Conservation (phyloP, 1,140 invertebrate species). For the Pemphigus obesinymphae region DNA sequence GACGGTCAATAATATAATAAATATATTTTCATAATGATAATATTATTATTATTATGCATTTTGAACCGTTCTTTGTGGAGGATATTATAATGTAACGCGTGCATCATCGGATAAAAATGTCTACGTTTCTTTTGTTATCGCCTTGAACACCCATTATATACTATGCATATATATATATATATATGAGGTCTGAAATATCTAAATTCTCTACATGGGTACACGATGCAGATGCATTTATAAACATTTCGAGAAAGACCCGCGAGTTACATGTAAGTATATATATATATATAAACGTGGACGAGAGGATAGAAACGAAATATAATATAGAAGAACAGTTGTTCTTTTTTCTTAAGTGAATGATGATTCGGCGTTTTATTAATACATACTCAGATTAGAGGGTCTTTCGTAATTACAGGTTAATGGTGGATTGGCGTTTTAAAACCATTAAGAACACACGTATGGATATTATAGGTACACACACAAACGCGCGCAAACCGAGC, state of each 20-base stretch:
- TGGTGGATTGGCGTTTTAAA: constrained; percentile 33
- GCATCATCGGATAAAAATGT: neutral
- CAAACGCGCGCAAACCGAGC: neutral
- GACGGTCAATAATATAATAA: too few relatives aligned
- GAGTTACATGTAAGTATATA: neutral
- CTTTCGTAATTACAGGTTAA: constrained; percentile 33
- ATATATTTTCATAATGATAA: constrained; percentile 13
- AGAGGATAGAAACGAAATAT: neutral
- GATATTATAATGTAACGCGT: neutral
- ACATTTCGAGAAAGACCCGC: neutral
- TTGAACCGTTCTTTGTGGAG: neutral
- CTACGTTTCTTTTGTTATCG: constrained; percentile 6
- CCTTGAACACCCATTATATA: neutral
- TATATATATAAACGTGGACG: neutral
- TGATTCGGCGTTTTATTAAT: constrained; percentile 29
- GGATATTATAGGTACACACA: too few relatives aligned
- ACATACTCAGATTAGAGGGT: constrained; percentile 30
- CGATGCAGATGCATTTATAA: neutral
- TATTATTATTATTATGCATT: neutral
- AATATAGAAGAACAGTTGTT: constrained; percentile 14
- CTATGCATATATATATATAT: neutral
- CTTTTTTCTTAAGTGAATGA: constrained; percentile 17
- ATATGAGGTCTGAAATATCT: neutral
- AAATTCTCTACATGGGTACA: neutral
- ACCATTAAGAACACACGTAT: constrained; percentile 30